Percentiles rank a stretch among this genome's conserved stretches.
Evolutionary conservation across 2,113 vertebrate genomes (phyloP).

Genomic region (Gracilinanus agilis): DNA sequence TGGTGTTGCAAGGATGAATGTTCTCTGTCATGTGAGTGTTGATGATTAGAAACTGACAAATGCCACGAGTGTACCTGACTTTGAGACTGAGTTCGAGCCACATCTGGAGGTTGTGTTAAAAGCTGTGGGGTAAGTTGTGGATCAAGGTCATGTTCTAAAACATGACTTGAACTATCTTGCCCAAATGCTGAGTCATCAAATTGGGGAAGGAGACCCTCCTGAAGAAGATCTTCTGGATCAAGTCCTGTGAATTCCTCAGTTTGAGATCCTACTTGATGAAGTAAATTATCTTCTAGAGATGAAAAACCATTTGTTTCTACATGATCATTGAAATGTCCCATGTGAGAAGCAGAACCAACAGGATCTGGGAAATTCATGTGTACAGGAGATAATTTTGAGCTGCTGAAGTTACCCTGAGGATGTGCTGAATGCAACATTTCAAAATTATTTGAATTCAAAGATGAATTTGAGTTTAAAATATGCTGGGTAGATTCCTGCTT

Average conservation of each 20-base stretch:
- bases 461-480: slow-evolving; percentile 85
- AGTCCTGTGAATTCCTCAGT: slow-evolving; percentile 91
- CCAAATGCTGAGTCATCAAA: slow-evolving; percentile 92
- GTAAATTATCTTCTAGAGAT: slow-evolving; percentile 90
- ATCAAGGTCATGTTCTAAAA: slow-evolving; percentile 86
- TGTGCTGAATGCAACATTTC: slow-evolving; percentile 89
- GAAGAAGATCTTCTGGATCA: slow-evolving; percentile 93
- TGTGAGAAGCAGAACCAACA: slow-evolving; percentile 86
- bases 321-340: slow-evolving; percentile 87
- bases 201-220: slow-evolving; percentile 93
- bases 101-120: slow-evolving; percentile 76
- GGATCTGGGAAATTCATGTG: slow-evolving; percentile 88
- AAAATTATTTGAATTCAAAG: slow-evolving; percentile 91
- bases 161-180: slow-evolving; percentile 87
- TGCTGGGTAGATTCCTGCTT: slow-evolving; percentile 87
- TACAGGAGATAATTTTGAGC: slow-evolving; percentile 92
- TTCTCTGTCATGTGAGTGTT: slow-evolving; percentile 81
- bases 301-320: slow-evolving; percentile 92
- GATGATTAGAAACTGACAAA: slow-evolving; percentile 82
- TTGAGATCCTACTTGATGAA: slow-evolving; percentile 90
- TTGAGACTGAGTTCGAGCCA: slow-evolving; percentile 78
- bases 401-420: slow-evolving; percentile 91
- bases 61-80: slow-evolving; percentile 84
- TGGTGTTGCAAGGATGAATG: slow-evolving; percentile 80
- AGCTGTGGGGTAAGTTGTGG: slow-evolving; percentile 81